Base-by-base conservation (phyloP, 2,113 vertebrate genomes). In the Triplophysa siluroides region DNA sequence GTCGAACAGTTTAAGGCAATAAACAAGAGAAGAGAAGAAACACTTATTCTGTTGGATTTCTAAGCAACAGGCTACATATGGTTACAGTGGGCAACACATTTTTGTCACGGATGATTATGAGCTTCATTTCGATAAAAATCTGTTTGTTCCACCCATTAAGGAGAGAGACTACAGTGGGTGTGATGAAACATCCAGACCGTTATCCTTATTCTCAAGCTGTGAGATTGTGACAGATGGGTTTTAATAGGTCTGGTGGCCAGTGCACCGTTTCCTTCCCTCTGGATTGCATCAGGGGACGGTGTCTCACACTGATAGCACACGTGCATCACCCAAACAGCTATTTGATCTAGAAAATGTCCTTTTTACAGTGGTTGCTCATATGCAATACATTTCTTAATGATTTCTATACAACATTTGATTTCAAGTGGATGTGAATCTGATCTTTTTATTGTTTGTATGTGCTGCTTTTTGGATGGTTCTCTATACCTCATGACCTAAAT, bases 191-290 rank as follows among this genome's bases (percentile, higher is more conserved):
- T 33, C 70, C 43, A 82, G 63, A 74, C 91, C 84, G 91, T 93
- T 93, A 86, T 90, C 87, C 84, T 89, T 85, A 80, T 80, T 84
- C 86, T 75, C 78, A 88, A 85, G 87, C 92, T 81, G 87, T 81
- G 61, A 52, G 88, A 88, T 98, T 97, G 95, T 93, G 95, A 95
- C 96, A 97, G 86, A 89, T 80, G 83, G 76, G 67, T 87, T 89
- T 90, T 90, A 88, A 93, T 93, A 93, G 89, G 83, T 87, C 89
- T 84, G 88, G 93, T 93, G 93, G 91, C 95, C 92, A 94, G 86
- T 83, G 85, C 86, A 63, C 43, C 12, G 86, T 91, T 95, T 96
- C 95, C 96, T 97, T 97, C 96, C 93, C 92, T 92, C 90, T 88
- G 87, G 87, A 93, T 88, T 78, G 85, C 91, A 85, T 89, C 90